Evolutionary conservation across 2,113 vertebrate species (phyloP), one percentile per base, ranked within the genome.

Genomic region (Spermophilus dauricus): DNA sequence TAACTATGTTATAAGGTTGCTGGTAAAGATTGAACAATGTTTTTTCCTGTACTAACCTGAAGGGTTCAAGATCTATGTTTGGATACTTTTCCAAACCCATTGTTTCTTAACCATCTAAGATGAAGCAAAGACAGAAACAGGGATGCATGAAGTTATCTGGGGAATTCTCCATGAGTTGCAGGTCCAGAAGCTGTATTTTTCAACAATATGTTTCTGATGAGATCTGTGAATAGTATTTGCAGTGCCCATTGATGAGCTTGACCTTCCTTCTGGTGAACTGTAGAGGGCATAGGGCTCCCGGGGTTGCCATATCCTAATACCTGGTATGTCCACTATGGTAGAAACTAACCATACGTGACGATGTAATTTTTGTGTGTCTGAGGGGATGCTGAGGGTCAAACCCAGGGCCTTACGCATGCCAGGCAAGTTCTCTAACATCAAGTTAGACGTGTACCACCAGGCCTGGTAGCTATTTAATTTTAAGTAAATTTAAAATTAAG

Each of bases 401-500:
- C 61, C 24, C 61, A 63, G 61, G 61, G 24, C 24, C 61, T 26
- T 8, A 26, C 9, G 10, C 24, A 9, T 63, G 24, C 61, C 22
- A 28, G 61, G 24, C 61, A 26, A 63, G 8, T 10, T 63, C 61
- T 58, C 56, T 58, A 22, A 20, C 20, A 58, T 58, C 26, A 24
- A 63, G 61, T 24, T 63, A 63, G 7, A 45, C 61, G 28, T 63
- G 61, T 28, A 28, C 26, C 61, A 63, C 61, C 61, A 63, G 22
- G 61, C 61, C 61, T 63, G 24, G 61, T 26, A 18, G 30, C 1
- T 77, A 24, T 89, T 87, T 73, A 34, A 86, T 89, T 77, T 96
- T 94, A 69, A 89, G 76, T 72, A 48, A 84, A 81, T 83, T 45
- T 84, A 76, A 95, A 94, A 63, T 56, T 26, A 67, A 95, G 28